phyloP scores from a whole-genome alignment of 2,797 vertebrate genomes.

The Cottoperca gobio region DNA sequence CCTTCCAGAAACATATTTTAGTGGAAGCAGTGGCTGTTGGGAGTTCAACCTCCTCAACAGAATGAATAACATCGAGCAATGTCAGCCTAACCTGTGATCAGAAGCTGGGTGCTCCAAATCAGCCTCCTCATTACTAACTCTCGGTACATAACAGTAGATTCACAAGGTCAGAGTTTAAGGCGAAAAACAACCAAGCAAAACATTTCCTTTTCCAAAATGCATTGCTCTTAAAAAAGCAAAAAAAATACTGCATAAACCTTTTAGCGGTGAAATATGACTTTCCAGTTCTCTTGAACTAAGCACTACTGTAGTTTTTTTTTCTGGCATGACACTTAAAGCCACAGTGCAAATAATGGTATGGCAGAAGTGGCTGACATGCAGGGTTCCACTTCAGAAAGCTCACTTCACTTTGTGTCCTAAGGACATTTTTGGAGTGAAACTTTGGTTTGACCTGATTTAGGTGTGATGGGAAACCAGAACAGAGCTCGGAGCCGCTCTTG shows the following conservation, averaged over 20 bases:
- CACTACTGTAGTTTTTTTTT: slow-evolving; percentile 7
- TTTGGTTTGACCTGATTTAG: slow-evolving; percentile 70
- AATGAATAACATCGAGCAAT: slow-evolving; percentile 21
- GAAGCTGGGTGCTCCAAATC: slow-evolving; percentile 26
- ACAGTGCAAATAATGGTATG: slow-evolving; percentile 48
- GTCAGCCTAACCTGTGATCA: slow-evolving; percentile 42
- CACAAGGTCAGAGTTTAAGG: slow-evolving; percentile 19
- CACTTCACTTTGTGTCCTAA: slow-evolving; percentile 54
- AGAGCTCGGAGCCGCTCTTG: slow-evolving; percentile 26
- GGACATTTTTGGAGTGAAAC: slow-evolving; percentile 61
- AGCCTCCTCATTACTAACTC: slow-evolving; percentile 25
- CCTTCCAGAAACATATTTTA: not conserved
- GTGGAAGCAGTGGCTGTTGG: slow-evolving; percentile 20
- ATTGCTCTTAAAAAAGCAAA: no score
- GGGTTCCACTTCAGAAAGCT: slow-evolving; percentile 65
- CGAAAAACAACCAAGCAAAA: slow-evolving; percentile 18
- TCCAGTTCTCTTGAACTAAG: slow-evolving; percentile 7
- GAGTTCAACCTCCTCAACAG: slow-evolving; percentile 16
- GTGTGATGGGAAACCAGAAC: slow-evolving; percentile 44
- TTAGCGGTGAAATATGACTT: not conserved
- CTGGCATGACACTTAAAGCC: slow-evolving; percentile 44
- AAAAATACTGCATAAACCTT: slow-evolving; percentile 4
- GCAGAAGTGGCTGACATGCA: slow-evolving; percentile 57
- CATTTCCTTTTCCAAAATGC: not conserved
- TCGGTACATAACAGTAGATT: slow-evolving; percentile 27